These are phyloP conservation scores for Frankliniella fusca DNA, from an alignment of 2,888 invertebrate genomes.

Conservation along the genomic window DNA sequence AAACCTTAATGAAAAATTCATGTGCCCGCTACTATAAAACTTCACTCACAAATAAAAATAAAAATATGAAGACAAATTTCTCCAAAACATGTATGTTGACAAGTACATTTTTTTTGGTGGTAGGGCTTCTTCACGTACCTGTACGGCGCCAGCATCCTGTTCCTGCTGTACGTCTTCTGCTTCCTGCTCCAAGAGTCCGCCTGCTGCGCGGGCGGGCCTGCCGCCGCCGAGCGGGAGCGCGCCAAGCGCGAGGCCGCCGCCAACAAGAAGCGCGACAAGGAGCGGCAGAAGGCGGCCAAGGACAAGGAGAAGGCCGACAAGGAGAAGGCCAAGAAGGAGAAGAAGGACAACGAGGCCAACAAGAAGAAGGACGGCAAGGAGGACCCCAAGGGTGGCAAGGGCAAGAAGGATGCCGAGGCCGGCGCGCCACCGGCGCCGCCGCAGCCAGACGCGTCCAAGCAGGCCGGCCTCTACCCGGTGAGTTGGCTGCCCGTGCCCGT, in stretches of 20 bases:
- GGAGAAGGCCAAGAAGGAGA: slow-evolving; percentile 55
- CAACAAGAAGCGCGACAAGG: slow-evolving; percentile 50
- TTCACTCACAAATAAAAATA: too few species aligned
- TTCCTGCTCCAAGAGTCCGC: slow-evolving; percentile 88
- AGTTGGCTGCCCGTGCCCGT: slow-evolving; percentile 46
- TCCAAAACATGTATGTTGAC: background rate
- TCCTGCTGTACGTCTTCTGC: slow-evolving; percentile 90
- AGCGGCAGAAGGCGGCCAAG: slow-evolving; percentile 53
- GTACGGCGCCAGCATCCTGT: slow-evolving; percentile 87
- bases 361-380: slow-evolving; percentile 60
- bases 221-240: slow-evolving; percentile 66
- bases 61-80: background rate
- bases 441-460: slow-evolving; percentile 46
- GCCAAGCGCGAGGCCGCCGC: slow-evolving; percentile 48
- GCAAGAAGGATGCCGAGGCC: slow-evolving; percentile 50
- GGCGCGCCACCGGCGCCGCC: slow-evolving; percentile 37
- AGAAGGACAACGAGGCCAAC: slow-evolving; percentile 56
- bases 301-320: slow-evolving; percentile 53
- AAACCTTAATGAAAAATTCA: too few species aligned
- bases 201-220: slow-evolving; percentile 69
- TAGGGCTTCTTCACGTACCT: slow-evolving; percentile 89
- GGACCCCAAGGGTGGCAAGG: slow-evolving; percentile 49
- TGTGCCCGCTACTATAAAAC: too few species aligned
- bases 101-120: slow-evolving; percentile 32
- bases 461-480: slow-evolving; percentile 66